Conservation (phyloP, 2,888 invertebrate genomes). For the Pelosia muscerda region DNA sequence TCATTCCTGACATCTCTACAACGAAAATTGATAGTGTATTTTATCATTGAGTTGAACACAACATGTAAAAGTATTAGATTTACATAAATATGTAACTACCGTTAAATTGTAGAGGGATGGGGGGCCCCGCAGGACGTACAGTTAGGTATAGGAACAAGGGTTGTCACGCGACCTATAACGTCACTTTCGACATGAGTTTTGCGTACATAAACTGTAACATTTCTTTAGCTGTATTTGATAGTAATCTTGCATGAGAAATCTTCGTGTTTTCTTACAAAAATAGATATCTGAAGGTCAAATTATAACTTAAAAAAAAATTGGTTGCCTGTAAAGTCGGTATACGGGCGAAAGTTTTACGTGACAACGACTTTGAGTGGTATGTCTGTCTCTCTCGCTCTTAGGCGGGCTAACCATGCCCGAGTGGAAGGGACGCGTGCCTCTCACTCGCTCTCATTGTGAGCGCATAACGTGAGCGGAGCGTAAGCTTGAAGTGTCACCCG, state of each 20-base stretch:
- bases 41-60: not conserved
- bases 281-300: not conserved
- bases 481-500: too few species aligned
- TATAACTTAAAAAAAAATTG: not conserved
- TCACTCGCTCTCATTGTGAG: too few species aligned
- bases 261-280: not conserved
- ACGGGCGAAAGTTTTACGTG: too few species aligned
- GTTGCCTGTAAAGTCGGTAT: too few species aligned
- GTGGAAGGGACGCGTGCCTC: too few species aligned
- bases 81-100: constrained; percentile 8
- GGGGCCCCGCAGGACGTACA: not conserved
- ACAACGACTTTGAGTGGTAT: too few species aligned
- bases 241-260: not conserved
- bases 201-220: not conserved
- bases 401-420: too few species aligned
- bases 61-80: not conserved
- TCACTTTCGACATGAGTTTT: not conserved
- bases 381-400: too few species aligned
- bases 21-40: not conserved
- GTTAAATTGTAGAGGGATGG: not conserved
- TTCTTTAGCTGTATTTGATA: not conserved
- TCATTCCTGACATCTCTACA: not conserved
- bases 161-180: constrained; percentile 4
- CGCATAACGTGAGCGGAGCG: too few species aligned
- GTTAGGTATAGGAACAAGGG: not conserved